These are phyloP conservation scores for Luperina testacea DNA, from an alignment of 2,888 invertebrate genomes.

Conservation along the genomic window DNA sequence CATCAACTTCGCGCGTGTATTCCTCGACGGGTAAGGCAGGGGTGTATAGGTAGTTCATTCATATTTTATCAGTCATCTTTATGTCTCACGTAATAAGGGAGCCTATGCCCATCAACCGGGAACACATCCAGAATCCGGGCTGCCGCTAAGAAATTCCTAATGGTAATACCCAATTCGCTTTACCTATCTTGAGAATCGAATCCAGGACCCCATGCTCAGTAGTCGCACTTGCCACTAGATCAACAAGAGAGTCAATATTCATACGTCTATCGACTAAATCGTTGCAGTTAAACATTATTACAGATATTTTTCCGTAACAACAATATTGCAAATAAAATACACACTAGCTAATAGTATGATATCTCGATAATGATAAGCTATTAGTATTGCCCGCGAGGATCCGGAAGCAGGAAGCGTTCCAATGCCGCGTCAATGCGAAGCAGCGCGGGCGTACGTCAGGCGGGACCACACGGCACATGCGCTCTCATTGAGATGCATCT, in stretches of 20 bases:
- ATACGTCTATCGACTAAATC: not conserved
- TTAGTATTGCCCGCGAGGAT: slow-evolving; percentile 82
- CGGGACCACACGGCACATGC: slow-evolving; percentile 66
- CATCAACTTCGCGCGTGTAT: too few species aligned
- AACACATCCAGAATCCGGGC: not conserved
- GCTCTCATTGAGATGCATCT: slow-evolving; percentile 76
- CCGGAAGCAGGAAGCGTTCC: slow-evolving; percentile 86
- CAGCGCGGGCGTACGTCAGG: slow-evolving; percentile 69
- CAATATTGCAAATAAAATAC: slow-evolving; percentile 37
- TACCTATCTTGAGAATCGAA: not conserved
- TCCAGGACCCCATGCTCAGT: too few species aligned
- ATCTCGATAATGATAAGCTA: slow-evolving; percentile 71
- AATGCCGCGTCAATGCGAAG: slow-evolving; percentile 77
- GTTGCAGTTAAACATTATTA: not conserved
- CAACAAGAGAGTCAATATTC: too few species aligned
- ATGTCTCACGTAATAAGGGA: not conserved
- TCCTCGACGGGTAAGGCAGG: too few species aligned
- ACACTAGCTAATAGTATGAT: slow-evolving; percentile 40
- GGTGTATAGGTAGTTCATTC: not conserved
- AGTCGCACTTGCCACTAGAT: not conserved
- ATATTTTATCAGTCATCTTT: not conserved
- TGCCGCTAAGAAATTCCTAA: not conserved
- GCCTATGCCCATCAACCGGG: not conserved
- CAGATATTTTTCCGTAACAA: not conserved
- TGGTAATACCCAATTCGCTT: not conserved